Conservation (phyloP, 2,888 invertebrate species). For the Dolichomitus sp. region DNA sequence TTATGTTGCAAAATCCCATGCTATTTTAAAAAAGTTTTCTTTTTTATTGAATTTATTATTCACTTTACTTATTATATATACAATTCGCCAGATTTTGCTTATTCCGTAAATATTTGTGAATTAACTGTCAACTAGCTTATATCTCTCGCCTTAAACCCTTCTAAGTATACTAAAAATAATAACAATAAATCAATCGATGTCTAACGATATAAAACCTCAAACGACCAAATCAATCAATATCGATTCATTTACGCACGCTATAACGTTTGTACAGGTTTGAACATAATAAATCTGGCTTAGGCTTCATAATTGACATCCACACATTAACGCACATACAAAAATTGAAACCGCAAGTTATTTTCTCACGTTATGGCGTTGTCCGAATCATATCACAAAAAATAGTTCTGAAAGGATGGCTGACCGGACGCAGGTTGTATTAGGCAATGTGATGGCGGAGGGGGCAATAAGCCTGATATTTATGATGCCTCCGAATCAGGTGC, state of each 20-base stretch:
- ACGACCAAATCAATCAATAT: neutral
- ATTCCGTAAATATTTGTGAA: neutral
- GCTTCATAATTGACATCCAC: neutral
- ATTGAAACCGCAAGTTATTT: neutral
- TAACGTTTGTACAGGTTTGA: neutral
- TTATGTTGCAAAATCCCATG: neutral
- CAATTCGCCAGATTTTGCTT: neutral
- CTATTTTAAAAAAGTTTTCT: neutral
- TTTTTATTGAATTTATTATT: neutral
- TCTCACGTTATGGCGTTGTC: neutral
- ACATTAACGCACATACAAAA: neutral
- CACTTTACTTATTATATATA: neutral
- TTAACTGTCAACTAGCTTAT: neutral
- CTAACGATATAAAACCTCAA: neutral
- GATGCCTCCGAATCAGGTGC: constrained; percentile 23
- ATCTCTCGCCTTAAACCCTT: neutral
- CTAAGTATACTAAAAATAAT: neutral
- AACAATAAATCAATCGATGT: neutral
- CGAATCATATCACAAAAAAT: neutral
- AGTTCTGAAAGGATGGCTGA: neutral
- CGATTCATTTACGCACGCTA: too few relatives aligned
- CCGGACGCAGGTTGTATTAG: neutral
- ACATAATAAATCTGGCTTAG: neutral
- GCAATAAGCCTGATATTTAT: constrained; percentile 28
- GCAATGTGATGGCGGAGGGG: neutral